Conservation (phyloP, 2,888 invertebrate genomes). For the Digitonthophagus gazella region DNA sequence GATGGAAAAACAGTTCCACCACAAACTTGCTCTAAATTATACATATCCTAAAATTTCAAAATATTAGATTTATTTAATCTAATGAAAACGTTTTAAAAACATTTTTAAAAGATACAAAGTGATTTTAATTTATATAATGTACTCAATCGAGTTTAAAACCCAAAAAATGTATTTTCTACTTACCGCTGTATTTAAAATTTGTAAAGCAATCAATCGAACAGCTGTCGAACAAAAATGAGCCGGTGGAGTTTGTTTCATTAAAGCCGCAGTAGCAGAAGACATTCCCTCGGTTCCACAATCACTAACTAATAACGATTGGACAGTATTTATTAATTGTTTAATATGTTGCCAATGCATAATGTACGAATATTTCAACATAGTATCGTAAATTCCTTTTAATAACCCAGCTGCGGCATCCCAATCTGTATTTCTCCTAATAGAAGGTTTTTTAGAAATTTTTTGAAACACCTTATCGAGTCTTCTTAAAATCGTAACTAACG, state of each 20-base stretch:
- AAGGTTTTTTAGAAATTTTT: constrained; percentile 95
- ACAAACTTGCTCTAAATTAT: constrained; percentile 91
- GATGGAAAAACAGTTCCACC: constrained; percentile 87
- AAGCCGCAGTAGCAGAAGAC: constrained; percentile 79
- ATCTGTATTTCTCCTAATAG: constrained; percentile 90
- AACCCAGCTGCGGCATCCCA: constrained; percentile 97
- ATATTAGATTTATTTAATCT: no score
- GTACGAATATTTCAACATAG: constrained; percentile 89
- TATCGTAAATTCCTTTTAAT: constrained; percentile 92
- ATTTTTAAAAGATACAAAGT: constrained; percentile 7
- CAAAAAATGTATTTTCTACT: constrained; percentile 30
- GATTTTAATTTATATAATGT: background rate
- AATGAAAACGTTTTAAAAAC: constrained; percentile 4
- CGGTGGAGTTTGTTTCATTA: constrained; percentile 91
- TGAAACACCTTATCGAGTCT: constrained; percentile 94
- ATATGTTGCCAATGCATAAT: constrained; percentile 96
- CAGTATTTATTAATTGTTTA: constrained; percentile 80
- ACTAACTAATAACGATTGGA: constrained; percentile 81
- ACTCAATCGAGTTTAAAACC: background rate
- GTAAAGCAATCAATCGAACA: constrained; percentile 90
- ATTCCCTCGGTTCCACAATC: constrained; percentile 65
- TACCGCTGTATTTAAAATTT: constrained; percentile 91
- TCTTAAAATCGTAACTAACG: constrained; percentile 85
- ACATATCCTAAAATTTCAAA: constrained; percentile 72
- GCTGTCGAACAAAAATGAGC: constrained; percentile 94